Base-by-base conservation (phyloP, 1,140 invertebrate species). In the Drosophila funebris region DNA sequence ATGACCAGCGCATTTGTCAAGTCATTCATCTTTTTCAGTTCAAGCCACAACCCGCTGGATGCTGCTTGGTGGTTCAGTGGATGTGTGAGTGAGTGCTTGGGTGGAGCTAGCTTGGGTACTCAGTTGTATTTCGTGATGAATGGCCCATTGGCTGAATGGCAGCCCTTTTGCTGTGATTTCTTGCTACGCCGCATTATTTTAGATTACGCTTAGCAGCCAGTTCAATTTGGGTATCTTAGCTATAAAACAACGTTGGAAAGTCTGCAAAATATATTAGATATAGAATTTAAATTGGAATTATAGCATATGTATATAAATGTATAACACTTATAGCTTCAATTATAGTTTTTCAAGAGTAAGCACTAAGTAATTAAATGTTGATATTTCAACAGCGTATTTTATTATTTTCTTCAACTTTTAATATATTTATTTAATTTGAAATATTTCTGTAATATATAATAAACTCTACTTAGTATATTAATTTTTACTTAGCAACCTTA, bases 1-100 rank as follows among this genome's bases (percentile, higher is more conserved):
- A 90, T 90, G 87, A 90, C 87, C 87, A 87, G 76, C 68, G 73
- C 83, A 88, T 88, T 88, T 88, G 83, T 88, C 83, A 88, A 88
- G 87, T 90, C 87, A 90, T 90, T 90, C 87, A 90, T 90, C 87
- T 90, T 90, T 82, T 68, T 74, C 72, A 75, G 53, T 52, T 43
- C 70, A 52, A 61, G 43, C 61, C 39, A 41, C 33, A 72, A 56
- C 37, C 43, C 48, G 43, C 33, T 56, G 60, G 62, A 33, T 18
- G 44, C 53, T 22, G 24, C 20, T 24, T 16, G 18, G 36, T 24
- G 31, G 4, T 16, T 54, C 16, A 20, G 4, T 29, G 46, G 33
- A 11, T 37, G 50, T 14, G 18, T n/a, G n/a, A 2, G 13, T 8
- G 54, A 31, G 53, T 41, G 22, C 8, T 6, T 29, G 22, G 16